Evolutionary conservation across 2,888 invertebrate genomes (phyloP).

Genomic region (Eurois occulta): DNA sequence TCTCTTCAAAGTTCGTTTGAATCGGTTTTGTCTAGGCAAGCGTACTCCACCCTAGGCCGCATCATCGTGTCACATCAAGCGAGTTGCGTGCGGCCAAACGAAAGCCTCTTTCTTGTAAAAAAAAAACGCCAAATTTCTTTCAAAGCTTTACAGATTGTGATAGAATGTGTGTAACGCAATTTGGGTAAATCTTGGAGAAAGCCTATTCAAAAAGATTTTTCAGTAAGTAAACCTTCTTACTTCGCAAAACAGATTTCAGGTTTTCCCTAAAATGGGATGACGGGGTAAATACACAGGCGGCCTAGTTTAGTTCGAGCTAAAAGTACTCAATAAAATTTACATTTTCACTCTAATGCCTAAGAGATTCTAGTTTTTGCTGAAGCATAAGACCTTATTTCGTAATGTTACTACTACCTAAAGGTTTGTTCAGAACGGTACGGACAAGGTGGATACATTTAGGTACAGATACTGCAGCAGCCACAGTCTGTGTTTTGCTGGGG

Average conservation of each 20-base stretch:
- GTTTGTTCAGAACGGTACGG: neutral
- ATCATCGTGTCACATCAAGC: no score
- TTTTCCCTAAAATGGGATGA: slow-evolving; percentile 7
- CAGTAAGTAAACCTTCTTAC: neutral
- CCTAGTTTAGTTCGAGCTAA: neutral
- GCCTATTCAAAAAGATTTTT: no score
- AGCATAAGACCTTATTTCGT: neutral
- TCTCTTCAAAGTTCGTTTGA: no score
- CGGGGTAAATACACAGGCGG: neutral
- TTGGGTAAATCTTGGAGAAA: no score
- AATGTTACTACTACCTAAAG: neutral
- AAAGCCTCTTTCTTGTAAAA: no score
- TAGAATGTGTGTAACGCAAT: no score
- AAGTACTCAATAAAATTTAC: slow-evolving; percentile 34
- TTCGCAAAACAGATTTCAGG: neutral
- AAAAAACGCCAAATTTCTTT: no score
- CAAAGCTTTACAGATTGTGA: no score
- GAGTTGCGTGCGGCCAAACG: no score
- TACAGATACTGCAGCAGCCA: neutral
- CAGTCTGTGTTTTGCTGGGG: neutral
- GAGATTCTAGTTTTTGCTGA: slow-evolving; percentile 10
- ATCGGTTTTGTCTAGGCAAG: no score
- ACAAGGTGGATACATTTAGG: neutral
- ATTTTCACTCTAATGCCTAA: slow-evolving; percentile 22
- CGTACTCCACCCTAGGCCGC: no score